Evolutionary conservation across 2,888 invertebrate genomes (phyloP).

Genomic region (Metallyticus violacea): DNA sequence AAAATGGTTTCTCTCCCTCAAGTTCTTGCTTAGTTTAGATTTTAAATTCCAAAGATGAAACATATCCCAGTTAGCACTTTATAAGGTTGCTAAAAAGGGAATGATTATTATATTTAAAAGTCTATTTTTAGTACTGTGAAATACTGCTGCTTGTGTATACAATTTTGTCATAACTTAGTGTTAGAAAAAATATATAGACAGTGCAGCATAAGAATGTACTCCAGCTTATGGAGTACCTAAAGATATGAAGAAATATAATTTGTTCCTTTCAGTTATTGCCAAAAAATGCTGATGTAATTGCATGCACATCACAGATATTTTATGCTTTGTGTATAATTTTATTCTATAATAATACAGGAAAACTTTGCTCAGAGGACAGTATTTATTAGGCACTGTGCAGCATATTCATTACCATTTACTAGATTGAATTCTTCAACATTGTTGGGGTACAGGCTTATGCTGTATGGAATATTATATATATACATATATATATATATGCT

Average conservation of each 20-base stretch:
- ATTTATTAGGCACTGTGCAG: not conserved
- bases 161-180: not conserved
- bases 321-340: too few species aligned
- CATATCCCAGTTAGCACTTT: not conserved
- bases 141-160: not conserved
- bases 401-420: not conserved
- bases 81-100: not conserved
- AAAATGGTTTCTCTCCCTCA: not conserved
- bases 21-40: not conserved
- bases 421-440: not conserved
- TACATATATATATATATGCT: not conserved
- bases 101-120: not conserved
- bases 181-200: not conserved
- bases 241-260: not conserved
- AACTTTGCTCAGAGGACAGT: not conserved
- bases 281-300: too few species aligned
- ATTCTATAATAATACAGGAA: too few species aligned
- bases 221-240: not conserved
- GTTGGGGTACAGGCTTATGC: not conserved
- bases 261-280: too few species aligned
- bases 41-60: not conserved
- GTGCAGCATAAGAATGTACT: not conserved
- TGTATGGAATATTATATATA: not conserved
- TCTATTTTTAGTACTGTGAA: slow-evolving; percentile 5
- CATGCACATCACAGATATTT: too few species aligned